A percentile compares a stretch with the other conserved stretches of the same genome.
Evolutionary conservation across 1,140 invertebrate genomes (phyloP).

Genomic region (Caenorhabditis brenneri): DNA sequence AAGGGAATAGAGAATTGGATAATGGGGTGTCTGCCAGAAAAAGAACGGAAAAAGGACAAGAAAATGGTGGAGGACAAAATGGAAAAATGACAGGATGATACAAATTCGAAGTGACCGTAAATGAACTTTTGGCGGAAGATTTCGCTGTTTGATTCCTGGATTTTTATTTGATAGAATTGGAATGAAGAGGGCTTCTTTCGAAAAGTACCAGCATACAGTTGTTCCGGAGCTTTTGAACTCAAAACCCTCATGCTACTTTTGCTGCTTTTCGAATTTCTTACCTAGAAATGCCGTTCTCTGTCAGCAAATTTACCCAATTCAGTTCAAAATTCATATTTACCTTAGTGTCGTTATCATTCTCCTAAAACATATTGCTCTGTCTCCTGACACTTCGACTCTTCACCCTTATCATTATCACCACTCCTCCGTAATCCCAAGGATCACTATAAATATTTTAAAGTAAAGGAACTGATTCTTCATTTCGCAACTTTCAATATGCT

Average conservation of each 20-base stretch:
- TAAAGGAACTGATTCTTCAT: background rate
- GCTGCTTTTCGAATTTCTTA: too few species aligned
- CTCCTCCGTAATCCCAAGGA: background rate
- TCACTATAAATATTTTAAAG: background rate
- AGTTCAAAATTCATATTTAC: too few species aligned
- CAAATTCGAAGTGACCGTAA: constrained; percentile 10
- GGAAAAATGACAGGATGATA: background rate
- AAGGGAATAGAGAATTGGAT: constrained; percentile 9
- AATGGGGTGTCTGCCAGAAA: constrained; percentile 8
- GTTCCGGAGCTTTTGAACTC: too few species aligned
- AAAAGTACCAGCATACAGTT: too few species aligned
- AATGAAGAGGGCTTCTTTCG: too few species aligned
- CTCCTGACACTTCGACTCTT: too few species aligned
- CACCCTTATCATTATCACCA: background rate
- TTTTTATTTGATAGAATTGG: too few species aligned
- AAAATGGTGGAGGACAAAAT: background rate
- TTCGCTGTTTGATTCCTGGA: background rate
- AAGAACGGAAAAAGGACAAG: background rate
- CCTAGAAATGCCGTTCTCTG: too few species aligned
- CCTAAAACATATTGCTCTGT: too few species aligned
- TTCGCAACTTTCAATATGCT: background rate
- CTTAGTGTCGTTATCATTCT: too few species aligned
- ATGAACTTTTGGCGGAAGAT: background rate
- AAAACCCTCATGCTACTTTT: too few species aligned
- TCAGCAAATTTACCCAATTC: too few species aligned